Conservation (phyloP, 2,797 vertebrate species). For the Ciconia nigra region DNA sequence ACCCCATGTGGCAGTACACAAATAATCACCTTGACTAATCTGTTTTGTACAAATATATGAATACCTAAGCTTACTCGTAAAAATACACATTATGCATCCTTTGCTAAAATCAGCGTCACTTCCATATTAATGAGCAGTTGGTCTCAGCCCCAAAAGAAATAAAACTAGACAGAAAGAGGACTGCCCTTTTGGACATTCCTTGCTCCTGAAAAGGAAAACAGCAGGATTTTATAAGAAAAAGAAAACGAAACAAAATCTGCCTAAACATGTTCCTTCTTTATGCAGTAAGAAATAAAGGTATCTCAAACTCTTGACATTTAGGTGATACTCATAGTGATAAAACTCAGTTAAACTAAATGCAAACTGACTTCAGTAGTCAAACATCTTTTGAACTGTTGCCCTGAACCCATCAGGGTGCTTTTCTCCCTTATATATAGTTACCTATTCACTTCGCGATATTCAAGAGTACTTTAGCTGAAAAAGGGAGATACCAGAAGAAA, state of each 20-base stretch:
- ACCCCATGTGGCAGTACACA: not conserved
- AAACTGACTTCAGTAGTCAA: constrained; percentile 6
- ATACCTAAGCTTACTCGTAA: not conserved
- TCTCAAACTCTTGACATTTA: constrained; percentile 8
- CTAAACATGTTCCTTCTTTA: not conserved
- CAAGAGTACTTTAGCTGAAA: not conserved
- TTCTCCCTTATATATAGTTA: not conserved
- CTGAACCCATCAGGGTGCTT: not conserved
- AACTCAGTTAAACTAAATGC: not conserved
- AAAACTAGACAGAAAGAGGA: not conserved
- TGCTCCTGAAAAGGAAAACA: not conserved
- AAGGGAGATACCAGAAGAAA: not conserved
- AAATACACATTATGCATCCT: not conserved
- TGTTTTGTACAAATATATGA: not conserved
- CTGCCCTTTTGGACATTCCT: not conserved
- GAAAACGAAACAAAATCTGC: not conserved
- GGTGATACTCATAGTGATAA: not conserved
- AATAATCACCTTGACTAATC: not conserved
- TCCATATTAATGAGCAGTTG: not conserved
- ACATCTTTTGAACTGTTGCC: constrained; percentile 5
- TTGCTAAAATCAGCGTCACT: not conserved
- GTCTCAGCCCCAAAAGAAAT: not conserved
- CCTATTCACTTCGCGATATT: not conserved
- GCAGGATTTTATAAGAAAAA: not conserved
- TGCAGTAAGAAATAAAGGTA: not conserved